Conservation (phyloP, 1,140 invertebrate genomes). For the Oncopodura yosiiana region DNA sequence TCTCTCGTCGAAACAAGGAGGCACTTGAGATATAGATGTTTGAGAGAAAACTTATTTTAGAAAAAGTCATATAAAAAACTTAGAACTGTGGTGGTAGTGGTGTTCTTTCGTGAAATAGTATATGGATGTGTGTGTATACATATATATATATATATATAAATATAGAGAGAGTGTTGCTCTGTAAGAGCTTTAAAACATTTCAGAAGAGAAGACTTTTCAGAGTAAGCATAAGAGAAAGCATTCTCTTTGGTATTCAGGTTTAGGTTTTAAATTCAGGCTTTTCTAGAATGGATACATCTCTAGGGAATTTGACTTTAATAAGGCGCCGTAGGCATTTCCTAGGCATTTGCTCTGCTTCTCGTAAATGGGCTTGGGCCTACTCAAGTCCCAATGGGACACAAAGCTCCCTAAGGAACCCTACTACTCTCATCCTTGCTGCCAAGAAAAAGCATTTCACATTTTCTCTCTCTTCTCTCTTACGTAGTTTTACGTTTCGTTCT, state of each 20-base stretch:
- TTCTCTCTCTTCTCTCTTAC: conserved; percentile 7
- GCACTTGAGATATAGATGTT: conserved; percentile 20
- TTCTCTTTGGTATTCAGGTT: conserved; percentile 34
- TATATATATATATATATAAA: neutral
- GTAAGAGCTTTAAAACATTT: too few species aligned
- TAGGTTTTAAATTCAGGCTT: conserved; percentile 35
- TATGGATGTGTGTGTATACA: neutral
- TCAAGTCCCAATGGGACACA: conserved; percentile 22
- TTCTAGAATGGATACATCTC: conserved; percentile 35
- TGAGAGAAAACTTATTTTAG: conserved; percentile 25
- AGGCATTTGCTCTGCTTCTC: too few species aligned
- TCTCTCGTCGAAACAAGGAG: too few species aligned
- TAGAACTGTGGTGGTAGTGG: too few species aligned
- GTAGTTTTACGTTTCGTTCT: neutral
- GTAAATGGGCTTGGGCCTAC: conserved; percentile 32
- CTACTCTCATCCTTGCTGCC: conserved; percentile 24
- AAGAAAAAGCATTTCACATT: conserved; percentile 25
- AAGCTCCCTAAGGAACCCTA: conserved; percentile 27
- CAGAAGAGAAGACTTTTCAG: neutral
- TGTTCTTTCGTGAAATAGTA: too few species aligned
- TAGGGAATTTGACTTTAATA: conserved; percentile 34
- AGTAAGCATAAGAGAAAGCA: conserved; percentile 20
- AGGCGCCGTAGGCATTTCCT: conserved; percentile 35
- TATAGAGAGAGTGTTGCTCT: neutral
- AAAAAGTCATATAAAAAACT: conserved; percentile 18